These are phyloP conservation scores for Nematolebias whitei DNA, from an alignment of 2,113 vertebrate species.

Conservation along the genomic window DNA sequence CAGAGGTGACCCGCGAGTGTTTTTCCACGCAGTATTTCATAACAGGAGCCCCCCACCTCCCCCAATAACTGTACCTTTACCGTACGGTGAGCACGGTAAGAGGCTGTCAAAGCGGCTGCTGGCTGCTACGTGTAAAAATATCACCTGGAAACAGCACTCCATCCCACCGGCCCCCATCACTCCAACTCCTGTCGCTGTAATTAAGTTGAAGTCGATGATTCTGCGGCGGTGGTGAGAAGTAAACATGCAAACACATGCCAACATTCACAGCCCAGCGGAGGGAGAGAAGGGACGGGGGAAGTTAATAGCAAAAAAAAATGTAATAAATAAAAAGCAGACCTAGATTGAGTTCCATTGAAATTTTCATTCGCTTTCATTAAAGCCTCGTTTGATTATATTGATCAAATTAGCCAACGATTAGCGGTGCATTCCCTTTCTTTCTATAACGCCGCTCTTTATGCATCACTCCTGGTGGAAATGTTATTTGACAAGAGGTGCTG, in stretches of 20 bases:
- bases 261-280: slow-evolving; percentile 67
- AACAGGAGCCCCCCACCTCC: slow-evolving; percentile 19
- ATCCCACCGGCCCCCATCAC: slow-evolving; percentile 94
- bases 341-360: slow-evolving; percentile 46
- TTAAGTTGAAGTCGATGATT: slow-evolving; percentile 99
- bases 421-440: slow-evolving; percentile 7
- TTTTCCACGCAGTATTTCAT: slow-evolving; percentile 86
- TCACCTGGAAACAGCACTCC: slow-evolving; percentile 98
- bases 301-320: background rate
- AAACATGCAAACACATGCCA: slow-evolving; percentile 80
- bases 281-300: slow-evolving; percentile 9
- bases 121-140: slow-evolving; percentile 97
- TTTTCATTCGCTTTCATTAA: slow-evolving; percentile 72
- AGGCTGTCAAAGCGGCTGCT: slow-evolving; percentile 98
- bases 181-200: slow-evolving; percentile 99
- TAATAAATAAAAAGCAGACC: slow-evolving; percentile 39
- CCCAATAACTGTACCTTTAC: slow-evolving; percentile 79
- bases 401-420: slow-evolving; percentile 72
- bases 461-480: slow-evolving; percentile 71
- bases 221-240: slow-evolving; percentile 96
- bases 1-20: slow-evolving; percentile 92
- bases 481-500: slow-evolving; percentile 75
- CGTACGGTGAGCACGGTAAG: slow-evolving; percentile 83
- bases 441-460: slow-evolving; percentile 52
- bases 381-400: slow-evolving; percentile 67